Evolutionary conservation across 2,797 vertebrate species (phyloP), one percentile per base, ranked within the genome.

Genomic region (Lates japonicus): DNA sequence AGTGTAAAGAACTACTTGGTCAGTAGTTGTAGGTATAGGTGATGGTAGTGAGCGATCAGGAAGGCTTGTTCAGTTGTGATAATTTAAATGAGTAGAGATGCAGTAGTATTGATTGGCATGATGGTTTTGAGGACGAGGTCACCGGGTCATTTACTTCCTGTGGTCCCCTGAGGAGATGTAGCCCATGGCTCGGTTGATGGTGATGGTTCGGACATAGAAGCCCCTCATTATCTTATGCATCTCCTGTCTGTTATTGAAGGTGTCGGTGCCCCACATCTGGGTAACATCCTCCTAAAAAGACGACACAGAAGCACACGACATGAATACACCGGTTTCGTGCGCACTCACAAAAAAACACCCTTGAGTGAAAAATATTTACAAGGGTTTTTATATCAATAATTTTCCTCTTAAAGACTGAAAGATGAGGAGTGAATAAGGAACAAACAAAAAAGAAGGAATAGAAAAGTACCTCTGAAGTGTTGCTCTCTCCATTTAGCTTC

Each of bases 181-280:
- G 72, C 82, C 91, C 78, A 99, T 85, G 2, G 95, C 84, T 83
- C 97, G 92, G 87, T 93, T 80, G 65, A 98, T 95, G 65, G 97
- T 98, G 92, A 97, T 80, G 0, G 90, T 71, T 0, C 98, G 96
- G 7, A 95, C 5, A 0, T 88, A 79, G 85, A 99, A 96, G 7
- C 95, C 96, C 1, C 95, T 96, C 19, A 99, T 94, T 11, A 91
- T 64, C 0, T 93, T 76, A 41, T 95, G 97, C 86, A 98, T 95
- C 66, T 88, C 71, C 80, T 91, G 61, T 52, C 96, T 90, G n/a
- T 88, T 85, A 1, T 7, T 17, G 87, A 88, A 97, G 37, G 88
- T 37, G 55, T 68, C 0, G 0, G 0, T 0, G 3, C 3, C 11
- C 87, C 90, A 94, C 63, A 37, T 7, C 1, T 3, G 25, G 22